These are phyloP conservation scores for Euplagia quadripunctaria DNA, from an alignment of 2,888 invertebrate genomes.

Conservation along the genomic window DNA sequence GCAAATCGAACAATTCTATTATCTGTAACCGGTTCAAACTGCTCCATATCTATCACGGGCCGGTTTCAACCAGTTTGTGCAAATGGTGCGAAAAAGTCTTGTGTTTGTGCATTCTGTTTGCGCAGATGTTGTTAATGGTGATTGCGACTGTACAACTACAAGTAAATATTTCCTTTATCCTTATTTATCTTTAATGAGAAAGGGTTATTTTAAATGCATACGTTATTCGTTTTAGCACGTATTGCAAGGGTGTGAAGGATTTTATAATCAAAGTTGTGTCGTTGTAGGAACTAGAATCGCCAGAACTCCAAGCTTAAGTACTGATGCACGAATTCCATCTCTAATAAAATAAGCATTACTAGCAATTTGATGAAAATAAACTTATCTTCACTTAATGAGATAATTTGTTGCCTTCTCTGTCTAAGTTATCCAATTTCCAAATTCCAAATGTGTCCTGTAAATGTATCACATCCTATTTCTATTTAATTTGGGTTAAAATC, in stretches of 20 bases:
- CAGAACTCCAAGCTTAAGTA: too few relatives aligned
- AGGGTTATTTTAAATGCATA: not conserved
- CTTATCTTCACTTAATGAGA: too few relatives aligned
- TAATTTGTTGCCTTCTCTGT: too few relatives aligned
- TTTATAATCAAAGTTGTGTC: not conserved
- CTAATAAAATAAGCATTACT: too few relatives aligned
- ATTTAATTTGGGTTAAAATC: conserved; percentile 20
- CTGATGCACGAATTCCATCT: too few relatives aligned
- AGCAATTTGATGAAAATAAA: too few relatives aligned
- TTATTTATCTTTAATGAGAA: conserved; percentile 16
- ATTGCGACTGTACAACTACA: conserved; percentile 16
- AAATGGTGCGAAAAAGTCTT: conserved; percentile 18
- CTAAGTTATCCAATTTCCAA: not conserved
- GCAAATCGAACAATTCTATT: conserved; percentile 23
- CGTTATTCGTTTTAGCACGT: not conserved
- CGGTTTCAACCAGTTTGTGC: conserved; percentile 19
- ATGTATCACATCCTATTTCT: not conserved
- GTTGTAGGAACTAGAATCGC: too few relatives aligned
- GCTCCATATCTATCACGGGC: conserved; percentile 19
- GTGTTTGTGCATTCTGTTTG: conserved; percentile 18
- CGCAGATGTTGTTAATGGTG: conserved; percentile 26
- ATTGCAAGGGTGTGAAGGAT: not conserved
- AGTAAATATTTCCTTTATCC: conserved; percentile 15
- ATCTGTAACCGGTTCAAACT: conserved; percentile 22
- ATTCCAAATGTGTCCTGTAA: not conserved